A percentile compares a stretch with the other conserved stretches of the same genome.
Conservation (phyloP, 2,797 vertebrate species). For the Tiaroga cobitis region DNA sequence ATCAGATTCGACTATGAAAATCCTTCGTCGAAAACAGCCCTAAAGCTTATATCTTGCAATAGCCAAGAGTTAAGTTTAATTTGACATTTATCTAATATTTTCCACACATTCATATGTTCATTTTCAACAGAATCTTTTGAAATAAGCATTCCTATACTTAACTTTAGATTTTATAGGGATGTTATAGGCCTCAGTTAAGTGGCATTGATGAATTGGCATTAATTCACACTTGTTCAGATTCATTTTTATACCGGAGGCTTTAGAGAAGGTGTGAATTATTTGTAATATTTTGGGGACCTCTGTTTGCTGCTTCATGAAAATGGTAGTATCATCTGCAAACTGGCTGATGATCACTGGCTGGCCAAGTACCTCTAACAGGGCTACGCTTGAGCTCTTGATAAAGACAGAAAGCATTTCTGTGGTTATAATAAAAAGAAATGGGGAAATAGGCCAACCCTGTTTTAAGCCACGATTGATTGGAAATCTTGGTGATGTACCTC, state of each 20-base stretch:
- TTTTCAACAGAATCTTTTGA: neutral
- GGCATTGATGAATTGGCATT: slow-evolving; percentile 28
- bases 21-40: too few relatives aligned
- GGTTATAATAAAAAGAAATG: neutral
- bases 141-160: slow-evolving; percentile 3
- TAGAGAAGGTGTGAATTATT: slow-evolving; percentile 13
- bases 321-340: slow-evolving; percentile 24
- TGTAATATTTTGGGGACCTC: slow-evolving; percentile 16
- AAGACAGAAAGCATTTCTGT: slow-evolving; percentile 22
- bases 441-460: neutral
- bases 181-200: slow-evolving; percentile 10
- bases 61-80: neutral
- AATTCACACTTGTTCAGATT: slow-evolving; percentile 37
- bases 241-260: slow-evolving; percentile 14
- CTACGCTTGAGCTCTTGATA: neutral
- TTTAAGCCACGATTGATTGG: neutral
- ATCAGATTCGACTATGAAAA: too few relatives aligned
- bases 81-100: neutral
- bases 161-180: slow-evolving; percentile 29
- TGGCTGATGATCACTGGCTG: neutral
- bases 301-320: slow-evolving; percentile 20
- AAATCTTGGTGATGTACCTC: too few relatives aligned
- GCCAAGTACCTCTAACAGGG: neutral
- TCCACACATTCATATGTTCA: neutral
- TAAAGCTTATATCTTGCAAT: neutral